Percentiles rank a stretch among this genome's conserved stretches.
Evolutionary conservation across 1,140 invertebrate genomes (phyloP).

Genomic region (Neoseiulus cucumeris): DNA sequence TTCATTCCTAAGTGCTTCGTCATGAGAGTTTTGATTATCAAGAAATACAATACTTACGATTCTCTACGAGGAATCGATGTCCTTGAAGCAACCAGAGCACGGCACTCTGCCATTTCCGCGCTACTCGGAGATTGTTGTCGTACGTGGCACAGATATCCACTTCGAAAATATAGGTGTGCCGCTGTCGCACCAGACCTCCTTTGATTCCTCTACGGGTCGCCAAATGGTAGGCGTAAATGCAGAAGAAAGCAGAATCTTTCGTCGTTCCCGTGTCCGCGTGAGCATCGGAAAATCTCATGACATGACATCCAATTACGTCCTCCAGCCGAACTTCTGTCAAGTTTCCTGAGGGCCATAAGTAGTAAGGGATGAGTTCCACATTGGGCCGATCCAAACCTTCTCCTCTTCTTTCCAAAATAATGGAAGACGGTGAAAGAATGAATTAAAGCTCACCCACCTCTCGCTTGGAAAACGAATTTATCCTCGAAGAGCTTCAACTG

Average conservation of each 20-base stretch:
- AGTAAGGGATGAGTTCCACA: too few species aligned
- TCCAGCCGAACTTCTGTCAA: background rate
- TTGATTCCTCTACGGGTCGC: constrained; percentile 21
- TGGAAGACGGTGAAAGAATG: too few species aligned
- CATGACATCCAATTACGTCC: constrained; percentile 26
- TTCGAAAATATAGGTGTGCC: constrained; percentile 42
- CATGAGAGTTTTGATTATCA: too few species aligned
- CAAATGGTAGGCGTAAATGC: constrained; percentile 60
- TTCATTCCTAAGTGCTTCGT: too few species aligned
- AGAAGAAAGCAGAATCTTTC: constrained; percentile 37
- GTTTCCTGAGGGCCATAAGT: background rate
- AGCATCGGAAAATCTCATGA: constrained; percentile 8
- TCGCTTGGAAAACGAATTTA: background rate
- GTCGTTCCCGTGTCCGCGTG: background rate
- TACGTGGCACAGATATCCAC: constrained; percentile 56
- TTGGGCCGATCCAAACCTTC: too few species aligned
- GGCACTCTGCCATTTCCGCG: constrained; percentile 54
- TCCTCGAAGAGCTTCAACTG: background rate
- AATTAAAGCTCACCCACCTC: background rate
- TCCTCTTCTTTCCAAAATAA: too few species aligned
- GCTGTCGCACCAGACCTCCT: constrained; percentile 29
- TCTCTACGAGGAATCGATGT: constrained; percentile 5
- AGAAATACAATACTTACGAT: background rate
- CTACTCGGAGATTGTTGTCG: constrained; percentile 59
- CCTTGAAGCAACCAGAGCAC: constrained; percentile 43